phyloP scores from a whole-genome alignment of 2,888 invertebrate genomes.

The Euclidia mi region DNA sequence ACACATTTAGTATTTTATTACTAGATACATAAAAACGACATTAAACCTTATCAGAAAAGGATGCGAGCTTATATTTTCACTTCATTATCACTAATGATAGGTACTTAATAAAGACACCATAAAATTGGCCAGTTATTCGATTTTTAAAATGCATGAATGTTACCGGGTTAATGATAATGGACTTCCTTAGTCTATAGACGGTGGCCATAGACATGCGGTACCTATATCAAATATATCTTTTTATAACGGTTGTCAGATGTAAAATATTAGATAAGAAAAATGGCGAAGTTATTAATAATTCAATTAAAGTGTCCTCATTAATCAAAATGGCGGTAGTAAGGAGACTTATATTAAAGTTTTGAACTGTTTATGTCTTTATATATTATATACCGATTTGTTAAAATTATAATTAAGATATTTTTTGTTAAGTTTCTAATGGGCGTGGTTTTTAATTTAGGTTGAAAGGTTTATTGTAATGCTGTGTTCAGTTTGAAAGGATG shows the following conservation, averaged over 20 bases:
- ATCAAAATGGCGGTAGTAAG: conserved; percentile 29
- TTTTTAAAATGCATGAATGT: conserved; percentile 20
- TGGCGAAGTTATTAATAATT: conserved; percentile 20
- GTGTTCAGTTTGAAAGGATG: neutral
- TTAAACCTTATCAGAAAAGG: neutral
- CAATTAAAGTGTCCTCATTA: conserved; percentile 48
- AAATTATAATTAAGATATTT: conserved; percentile 33
- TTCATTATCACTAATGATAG: neutral
- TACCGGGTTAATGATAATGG: conserved; percentile 30
- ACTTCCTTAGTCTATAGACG: conserved; percentile 27
- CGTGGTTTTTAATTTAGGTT: conserved; percentile 9
- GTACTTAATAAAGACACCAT: conserved; percentile 9
- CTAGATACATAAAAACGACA: neutral
- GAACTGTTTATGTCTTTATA: conserved; percentile 34
- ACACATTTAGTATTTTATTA: too few relatives aligned
- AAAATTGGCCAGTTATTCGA: conserved; percentile 22
- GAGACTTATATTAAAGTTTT: conserved; percentile 18
- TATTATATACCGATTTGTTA: conserved; percentile 30
- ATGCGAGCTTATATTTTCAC: neutral
- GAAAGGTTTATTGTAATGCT: conserved; percentile 4
- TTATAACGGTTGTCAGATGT: conserved; percentile 34
- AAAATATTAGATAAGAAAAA: conserved; percentile 30
- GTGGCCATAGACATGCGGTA: conserved; percentile 9
- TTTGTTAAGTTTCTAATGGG: conserved; percentile 3
- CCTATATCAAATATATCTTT: conserved; percentile 12